A percentile compares a stretch with the other conserved stretches of the same genome.
These are phyloP conservation scores for Dicentrarchus labrax DNA, from an alignment of 2,113 vertebrate species.

Conservation along the genomic window DNA sequence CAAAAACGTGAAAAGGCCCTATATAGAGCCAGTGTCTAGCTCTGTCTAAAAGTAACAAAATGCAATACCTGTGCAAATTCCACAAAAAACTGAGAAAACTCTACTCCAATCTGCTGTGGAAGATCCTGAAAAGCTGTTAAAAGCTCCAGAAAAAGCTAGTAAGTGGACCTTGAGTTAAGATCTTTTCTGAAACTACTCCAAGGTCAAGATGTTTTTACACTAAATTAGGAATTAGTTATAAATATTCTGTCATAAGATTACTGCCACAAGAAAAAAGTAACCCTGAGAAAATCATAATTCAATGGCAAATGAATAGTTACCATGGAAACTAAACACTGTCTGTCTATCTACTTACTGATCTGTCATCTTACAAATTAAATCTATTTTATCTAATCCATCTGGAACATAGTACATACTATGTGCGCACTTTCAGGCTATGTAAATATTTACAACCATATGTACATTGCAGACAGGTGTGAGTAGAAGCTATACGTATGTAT, in stretches of 20 bases:
- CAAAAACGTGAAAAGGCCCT: no score
- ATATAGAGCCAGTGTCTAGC: no score
- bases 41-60: no score
- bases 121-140: neutral
- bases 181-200: neutral
- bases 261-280: neutral
- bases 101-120: neutral
- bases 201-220: neutral
- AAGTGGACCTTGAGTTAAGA: neutral
- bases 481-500: slow-evolving; percentile 11
- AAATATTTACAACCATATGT: slow-evolving; percentile 7
- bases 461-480: slow-evolving; percentile 24
- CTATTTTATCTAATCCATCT: neutral
- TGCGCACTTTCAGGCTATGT: neutral
- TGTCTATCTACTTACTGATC: neutral
- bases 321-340: slow-evolving; percentile 48
- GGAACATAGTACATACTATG: neutral
- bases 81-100: neutral
- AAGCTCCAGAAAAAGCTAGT: neutral
- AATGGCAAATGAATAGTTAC: slow-evolving; percentile 28
- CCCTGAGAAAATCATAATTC: neutral
- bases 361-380: neutral
- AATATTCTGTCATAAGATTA: neutral
- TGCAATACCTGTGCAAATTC: no score
- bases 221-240: no score